These are phyloP conservation scores for Artemia franciscana DNA, from an alignment of 1,140 invertebrate genomes.

Conservation along the genomic window DNA sequence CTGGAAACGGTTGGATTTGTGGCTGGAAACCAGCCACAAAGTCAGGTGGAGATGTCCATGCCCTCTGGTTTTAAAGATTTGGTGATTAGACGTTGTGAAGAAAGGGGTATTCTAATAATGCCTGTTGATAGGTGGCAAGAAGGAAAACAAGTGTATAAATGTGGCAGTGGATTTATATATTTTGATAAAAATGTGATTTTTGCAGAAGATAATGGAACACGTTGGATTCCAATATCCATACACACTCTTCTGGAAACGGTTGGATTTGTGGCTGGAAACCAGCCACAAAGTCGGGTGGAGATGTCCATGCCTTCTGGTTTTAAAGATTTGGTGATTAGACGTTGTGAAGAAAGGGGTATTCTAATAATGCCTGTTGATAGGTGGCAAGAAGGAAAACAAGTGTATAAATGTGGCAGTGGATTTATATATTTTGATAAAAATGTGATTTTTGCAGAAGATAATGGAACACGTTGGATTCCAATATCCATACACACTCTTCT, in stretches of 20 bases:
- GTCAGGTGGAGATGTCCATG: no score
- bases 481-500: neutral
- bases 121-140: constrained; percentile 55
- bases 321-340: constrained; percentile 64
- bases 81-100: constrained; percentile 62
- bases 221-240: constrained; percentile 45
- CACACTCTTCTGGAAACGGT: no score
- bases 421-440: constrained; percentile 79
- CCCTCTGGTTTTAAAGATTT: constrained; percentile 70
- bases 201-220: constrained; percentile 30
- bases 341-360: constrained; percentile 65
- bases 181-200: constrained; percentile 41
- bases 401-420: constrained; percentile 59
- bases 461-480: constrained; percentile 16
- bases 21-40: no score
- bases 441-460: constrained; percentile 30
- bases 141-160: constrained; percentile 59
- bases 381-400: constrained; percentile 53
- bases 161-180: constrained; percentile 49
- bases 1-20: no score
- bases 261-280: no score
- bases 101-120: constrained; percentile 65
- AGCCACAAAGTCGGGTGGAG: no score
- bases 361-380: constrained; percentile 65
- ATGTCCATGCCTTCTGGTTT: constrained; percentile 46